phyloP scores from a whole-genome alignment of 1,140 invertebrate species.

The Drosophila repleta region DNA sequence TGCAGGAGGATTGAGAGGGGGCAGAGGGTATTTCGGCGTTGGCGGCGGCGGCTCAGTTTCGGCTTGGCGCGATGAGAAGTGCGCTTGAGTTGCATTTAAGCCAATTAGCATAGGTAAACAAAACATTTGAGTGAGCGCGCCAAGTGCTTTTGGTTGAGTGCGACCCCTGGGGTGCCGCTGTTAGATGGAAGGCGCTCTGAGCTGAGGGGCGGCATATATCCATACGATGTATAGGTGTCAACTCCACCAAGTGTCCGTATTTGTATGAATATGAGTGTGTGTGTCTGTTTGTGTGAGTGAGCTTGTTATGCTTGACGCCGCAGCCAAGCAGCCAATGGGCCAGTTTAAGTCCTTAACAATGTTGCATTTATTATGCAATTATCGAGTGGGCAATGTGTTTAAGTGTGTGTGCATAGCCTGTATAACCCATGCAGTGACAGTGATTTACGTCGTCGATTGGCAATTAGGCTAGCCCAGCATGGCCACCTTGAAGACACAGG shows the following conservation, averaged over 20 bases:
- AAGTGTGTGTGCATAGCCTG: constrained; percentile 21
- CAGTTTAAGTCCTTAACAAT: constrained; percentile 56
- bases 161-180: constrained; percentile 33
- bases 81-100: constrained; percentile 81
- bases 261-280: constrained; percentile 56
- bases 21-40: neutral
- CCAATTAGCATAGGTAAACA: constrained; percentile 83
- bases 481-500: constrained; percentile 62
- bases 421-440: constrained; percentile 59
- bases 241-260: constrained; percentile 64
- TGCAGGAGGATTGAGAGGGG: neutral
- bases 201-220: neutral
- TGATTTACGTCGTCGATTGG: constrained; percentile 81
- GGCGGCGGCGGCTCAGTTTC: constrained; percentile 54
- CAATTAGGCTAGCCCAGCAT: constrained; percentile 62
- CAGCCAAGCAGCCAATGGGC: neutral
- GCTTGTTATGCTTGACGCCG: constrained; percentile 14
- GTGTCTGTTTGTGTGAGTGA: neutral
- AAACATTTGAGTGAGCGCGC: constrained; percentile 80
- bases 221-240: constrained; percentile 47
- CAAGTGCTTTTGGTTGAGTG: constrained; percentile 74
- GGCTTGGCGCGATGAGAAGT: constrained; percentile 69
- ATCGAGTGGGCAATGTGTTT: constrained; percentile 67
- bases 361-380: constrained; percentile 83
- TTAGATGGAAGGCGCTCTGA: neutral